Conservation (phyloP, 2,888 invertebrate species). For the Apodemia duryi region DNA sequence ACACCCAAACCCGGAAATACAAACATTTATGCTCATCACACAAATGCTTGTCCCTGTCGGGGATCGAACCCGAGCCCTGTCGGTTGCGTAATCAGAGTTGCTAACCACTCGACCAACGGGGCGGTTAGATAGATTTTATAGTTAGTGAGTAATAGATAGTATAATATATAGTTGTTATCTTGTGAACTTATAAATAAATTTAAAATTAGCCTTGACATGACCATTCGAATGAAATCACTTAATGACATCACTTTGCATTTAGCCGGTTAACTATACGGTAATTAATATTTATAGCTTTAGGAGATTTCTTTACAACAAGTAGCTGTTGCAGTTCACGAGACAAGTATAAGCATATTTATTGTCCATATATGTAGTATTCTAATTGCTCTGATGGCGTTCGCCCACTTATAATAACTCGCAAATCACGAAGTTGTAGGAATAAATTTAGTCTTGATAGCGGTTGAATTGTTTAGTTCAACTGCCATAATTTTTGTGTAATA, state of each 20-base stretch:
- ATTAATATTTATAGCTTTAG: neutral
- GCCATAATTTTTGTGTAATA: slow-evolving; percentile 19
- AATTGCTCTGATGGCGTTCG: slow-evolving; percentile 42
- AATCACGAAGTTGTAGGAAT: slow-evolving; percentile 64
- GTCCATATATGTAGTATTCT: slow-evolving; percentile 54
- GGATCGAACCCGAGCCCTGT: too few species aligned
- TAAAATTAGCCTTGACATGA: slow-evolving; percentile 5
- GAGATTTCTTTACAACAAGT: neutral
- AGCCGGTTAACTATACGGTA: neutral
- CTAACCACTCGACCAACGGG: too few species aligned
- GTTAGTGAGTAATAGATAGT: too few species aligned
- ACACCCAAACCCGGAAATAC: too few species aligned
- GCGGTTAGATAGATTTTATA: too few species aligned
- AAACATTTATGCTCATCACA: too few species aligned
- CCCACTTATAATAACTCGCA: slow-evolving; percentile 77
- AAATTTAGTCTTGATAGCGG: slow-evolving; percentile 63
- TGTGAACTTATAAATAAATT: neutral
- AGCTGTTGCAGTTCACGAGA: slow-evolving; percentile 1
- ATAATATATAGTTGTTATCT: too few species aligned
- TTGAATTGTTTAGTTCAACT: slow-evolving; percentile 45
- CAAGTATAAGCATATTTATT: slow-evolving; percentile 4
- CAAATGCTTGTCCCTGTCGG: too few species aligned
- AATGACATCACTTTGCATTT: slow-evolving; percentile 10
- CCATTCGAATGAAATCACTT: neutral
- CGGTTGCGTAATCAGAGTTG: too few species aligned